Conservation (phyloP, 2,797 vertebrate species). For the Leuciscus waleckii region DNA sequence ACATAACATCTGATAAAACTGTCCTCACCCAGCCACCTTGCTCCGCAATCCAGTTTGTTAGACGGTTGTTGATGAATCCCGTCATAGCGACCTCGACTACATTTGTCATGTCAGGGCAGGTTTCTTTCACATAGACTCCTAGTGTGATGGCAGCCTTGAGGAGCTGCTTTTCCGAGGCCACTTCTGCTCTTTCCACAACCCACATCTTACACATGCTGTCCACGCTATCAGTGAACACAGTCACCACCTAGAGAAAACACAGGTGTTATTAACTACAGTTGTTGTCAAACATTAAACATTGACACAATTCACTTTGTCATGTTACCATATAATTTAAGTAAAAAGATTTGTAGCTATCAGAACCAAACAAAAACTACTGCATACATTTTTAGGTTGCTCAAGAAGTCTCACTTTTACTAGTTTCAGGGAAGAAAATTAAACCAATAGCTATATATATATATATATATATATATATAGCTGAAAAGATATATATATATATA, state of each 20-base stretch:
- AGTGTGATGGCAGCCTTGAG: constrained; percentile 69
- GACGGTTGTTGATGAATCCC: constrained; percentile 64
- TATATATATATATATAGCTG: no score
- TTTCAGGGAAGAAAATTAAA: not conserved
- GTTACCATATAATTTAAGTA: not conserved
- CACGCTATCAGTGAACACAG: constrained; percentile 61
- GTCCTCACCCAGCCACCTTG: constrained; percentile 82
- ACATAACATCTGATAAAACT: not conserved
- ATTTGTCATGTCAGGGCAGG: constrained; percentile 61
- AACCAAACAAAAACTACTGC: not conserved
- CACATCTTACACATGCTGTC: constrained; percentile 59
- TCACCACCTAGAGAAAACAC: constrained; percentile 60
- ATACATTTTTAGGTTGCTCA: not conserved
- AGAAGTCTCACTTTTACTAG: constrained; percentile 17
- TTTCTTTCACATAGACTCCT: constrained; percentile 66
- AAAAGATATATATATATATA: no score
- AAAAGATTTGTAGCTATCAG: not conserved
- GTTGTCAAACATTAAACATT: not conserved
- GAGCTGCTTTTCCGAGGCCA: constrained; percentile 72
- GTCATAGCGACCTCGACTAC: constrained; percentile 46
- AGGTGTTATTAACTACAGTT: not conserved
- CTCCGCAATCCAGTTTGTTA: constrained; percentile 66
- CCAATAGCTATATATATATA: not conserved
- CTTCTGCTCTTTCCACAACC: constrained; percentile 53
- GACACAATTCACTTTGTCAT: not conserved